Base-by-base conservation (phyloP, 1,140 invertebrate species). In the Drosophila sucinea region DNA sequence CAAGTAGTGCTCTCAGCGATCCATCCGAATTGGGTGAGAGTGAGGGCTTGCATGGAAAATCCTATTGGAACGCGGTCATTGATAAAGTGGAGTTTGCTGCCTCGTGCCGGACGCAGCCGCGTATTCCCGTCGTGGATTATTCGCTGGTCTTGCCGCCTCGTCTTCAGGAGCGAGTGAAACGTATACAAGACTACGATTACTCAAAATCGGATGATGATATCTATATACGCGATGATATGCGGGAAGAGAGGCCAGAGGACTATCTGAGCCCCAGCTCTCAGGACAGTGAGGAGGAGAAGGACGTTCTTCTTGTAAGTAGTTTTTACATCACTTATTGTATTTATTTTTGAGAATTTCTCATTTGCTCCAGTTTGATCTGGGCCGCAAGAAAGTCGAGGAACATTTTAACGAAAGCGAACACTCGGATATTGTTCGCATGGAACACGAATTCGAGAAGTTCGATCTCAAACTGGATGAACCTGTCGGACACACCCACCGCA, bases 101-200 rank as follows among this genome's bases (percentile, higher is more conserved):
- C 3, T 69, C 79, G 1, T 90, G 85, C 11, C 70, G 54, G 8
- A 70, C 78, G 1, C 56, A 67, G n/a, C 84, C 84, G 5, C 84
- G 61, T 25, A 64, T 89, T 8, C 84, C 81, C 3, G 60, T 80
- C 38, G 79, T 79, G 11, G 90, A 92, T 29, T 91, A 90, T 25
- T 90, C 91, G 0, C 4, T 90, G 11, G 84, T 91, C 4, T 29
- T 92, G 47, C 91, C 91, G 0, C 72, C 76, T 1, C 56, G 60
- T 4, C 33, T 92, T 11, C 73, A 79, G 0, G 73, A 86, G 11
- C 74, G 91, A 27, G 83, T 92, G 1, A 75, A 80, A 27, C 75
- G 78, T 7, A 91, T 91, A 30, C 77, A 91, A 44, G 47, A 85
- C 10, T 91, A 91, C n/a, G 89, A 91, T 41, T 85, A 74, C 35